Evolutionary conservation across 2,888 invertebrate species (phyloP).

Genomic region (Ametastegia equiseti): DNA sequence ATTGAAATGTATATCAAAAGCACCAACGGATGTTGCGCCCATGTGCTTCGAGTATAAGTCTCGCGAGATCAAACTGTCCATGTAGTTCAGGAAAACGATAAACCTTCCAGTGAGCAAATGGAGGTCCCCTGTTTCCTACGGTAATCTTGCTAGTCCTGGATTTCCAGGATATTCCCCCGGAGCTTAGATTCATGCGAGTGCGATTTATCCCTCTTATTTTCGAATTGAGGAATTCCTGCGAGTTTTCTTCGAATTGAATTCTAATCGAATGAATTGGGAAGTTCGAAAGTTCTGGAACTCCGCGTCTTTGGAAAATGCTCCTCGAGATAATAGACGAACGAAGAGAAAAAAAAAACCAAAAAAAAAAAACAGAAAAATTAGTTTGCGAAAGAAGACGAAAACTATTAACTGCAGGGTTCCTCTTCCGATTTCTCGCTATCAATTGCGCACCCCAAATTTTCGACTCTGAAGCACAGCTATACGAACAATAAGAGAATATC

Average conservation of each 20-base stretch:
- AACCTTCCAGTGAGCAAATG: slow-evolving; percentile 60
- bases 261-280: neutral
- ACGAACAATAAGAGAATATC: slow-evolving; percentile 57
- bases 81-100: slow-evolving; percentile 65
- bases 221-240: neutral
- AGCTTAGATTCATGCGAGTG: neutral
- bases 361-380: neutral
- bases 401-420: slow-evolving; percentile 16
- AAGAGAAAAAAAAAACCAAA: too few species aligned
- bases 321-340: neutral
- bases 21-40: neutral
- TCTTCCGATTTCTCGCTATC: slow-evolving; percentile 28
- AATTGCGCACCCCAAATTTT: slow-evolving; percentile 40
- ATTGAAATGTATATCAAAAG: neutral
- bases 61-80: slow-evolving; percentile 68
- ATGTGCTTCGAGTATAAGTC: slow-evolving; percentile 48
- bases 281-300: too few species aligned
- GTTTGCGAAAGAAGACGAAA: neutral
- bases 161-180: neutral
- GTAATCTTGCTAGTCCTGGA: slow-evolving; percentile 40
- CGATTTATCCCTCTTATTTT: neutral
- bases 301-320: neutral
- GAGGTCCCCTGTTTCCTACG: slow-evolving; percentile 24
- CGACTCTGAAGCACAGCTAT: slow-evolving; percentile 37
- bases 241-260: neutral